A percentile compares a stretch with the other conserved stretches of the same genome.
Conservation (phyloP, 2,888 invertebrate genomes). For the Plebejus anna region DNA sequence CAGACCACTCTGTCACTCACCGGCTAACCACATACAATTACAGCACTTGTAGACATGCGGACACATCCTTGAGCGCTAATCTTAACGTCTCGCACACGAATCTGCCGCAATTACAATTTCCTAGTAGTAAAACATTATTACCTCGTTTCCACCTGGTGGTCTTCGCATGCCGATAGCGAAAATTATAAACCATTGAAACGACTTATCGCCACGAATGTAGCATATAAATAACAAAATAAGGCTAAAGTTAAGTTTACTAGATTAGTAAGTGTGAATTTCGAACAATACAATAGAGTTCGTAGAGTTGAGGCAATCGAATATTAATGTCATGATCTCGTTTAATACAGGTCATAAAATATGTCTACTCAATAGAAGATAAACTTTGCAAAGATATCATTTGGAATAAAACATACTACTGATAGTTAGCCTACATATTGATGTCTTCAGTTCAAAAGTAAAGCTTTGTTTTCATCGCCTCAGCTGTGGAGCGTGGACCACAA, state of each 20-base stretch:
- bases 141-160: slow-evolving; percentile 27
- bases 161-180: slow-evolving; percentile 27
- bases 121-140: slow-evolving; percentile 34
- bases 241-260: background rate
- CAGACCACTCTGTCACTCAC: slow-evolving; percentile 45
- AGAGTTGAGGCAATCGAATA: too few relatives aligned
- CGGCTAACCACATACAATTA: slow-evolving; percentile 42
- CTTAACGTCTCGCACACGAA: slow-evolving; percentile 35
- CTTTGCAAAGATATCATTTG: background rate
- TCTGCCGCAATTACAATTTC: slow-evolving; percentile 36
- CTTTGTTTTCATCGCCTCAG: slow-evolving; percentile 17
- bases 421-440: background rate
- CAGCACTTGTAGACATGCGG: slow-evolving; percentile 37
- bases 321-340: too few relatives aligned
- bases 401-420: background rate
- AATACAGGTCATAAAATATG: too few relatives aligned
- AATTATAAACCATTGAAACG: slow-evolving; percentile 11
- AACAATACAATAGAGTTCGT: background rate
- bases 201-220: slow-evolving; percentile 18
- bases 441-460: background rate
- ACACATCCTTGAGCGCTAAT: slow-evolving; percentile 38
- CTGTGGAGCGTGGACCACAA: slow-evolving; percentile 27
- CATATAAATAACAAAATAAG: background rate
- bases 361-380: background rate
- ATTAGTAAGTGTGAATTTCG: background rate